These are phyloP conservation scores for Adelges cooleyi DNA, from an alignment of 1,140 invertebrate species.

Conservation along the genomic window DNA sequence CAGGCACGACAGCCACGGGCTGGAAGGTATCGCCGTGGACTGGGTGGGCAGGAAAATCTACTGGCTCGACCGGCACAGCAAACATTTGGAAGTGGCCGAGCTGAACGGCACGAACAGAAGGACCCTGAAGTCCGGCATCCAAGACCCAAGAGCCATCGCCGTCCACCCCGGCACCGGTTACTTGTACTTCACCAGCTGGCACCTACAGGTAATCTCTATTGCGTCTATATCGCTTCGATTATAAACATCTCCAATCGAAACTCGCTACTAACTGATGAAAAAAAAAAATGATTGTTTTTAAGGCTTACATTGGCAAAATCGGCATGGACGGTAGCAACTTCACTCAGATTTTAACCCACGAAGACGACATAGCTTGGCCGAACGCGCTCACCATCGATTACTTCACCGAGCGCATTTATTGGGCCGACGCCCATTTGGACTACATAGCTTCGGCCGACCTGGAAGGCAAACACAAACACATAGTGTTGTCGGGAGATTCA, in stretches of 20 bases:
- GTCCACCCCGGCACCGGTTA: slow-evolving; percentile 91
- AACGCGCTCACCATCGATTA: slow-evolving; percentile 96
- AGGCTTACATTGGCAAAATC: slow-evolving; percentile 94
- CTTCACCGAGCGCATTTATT: slow-evolving; percentile 87
- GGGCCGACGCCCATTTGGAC: slow-evolving; percentile 96
- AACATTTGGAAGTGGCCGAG: slow-evolving; percentile 85
- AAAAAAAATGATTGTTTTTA: not conserved
- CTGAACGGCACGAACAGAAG: slow-evolving; percentile 82
- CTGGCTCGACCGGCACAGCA: slow-evolving; percentile 92
- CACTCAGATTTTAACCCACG: slow-evolving; percentile 76
- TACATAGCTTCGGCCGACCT: slow-evolving; percentile 90
- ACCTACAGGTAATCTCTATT: slow-evolving; percentile 50
- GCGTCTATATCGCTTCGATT: no score
- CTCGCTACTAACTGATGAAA: not conserved
- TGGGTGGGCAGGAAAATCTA: slow-evolving; percentile 95
- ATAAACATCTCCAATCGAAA: no score
- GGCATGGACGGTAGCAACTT: slow-evolving; percentile 94
- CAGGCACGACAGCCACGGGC: slow-evolving; percentile 81
- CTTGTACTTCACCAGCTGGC: slow-evolving; percentile 92
- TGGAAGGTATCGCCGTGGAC: slow-evolving; percentile 93
- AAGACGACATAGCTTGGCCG: slow-evolving; percentile 94
- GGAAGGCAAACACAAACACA: slow-evolving; percentile 71
- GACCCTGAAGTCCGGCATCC: slow-evolving; percentile 74
- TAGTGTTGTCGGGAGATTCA: slow-evolving; percentile 61
- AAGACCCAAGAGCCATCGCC: slow-evolving; percentile 84